Percentiles rank a stretch among this genome's conserved stretches.
Evolutionary conservation across 1,140 invertebrate species (phyloP).

Genomic region (Drosophila pruinosa): DNA sequence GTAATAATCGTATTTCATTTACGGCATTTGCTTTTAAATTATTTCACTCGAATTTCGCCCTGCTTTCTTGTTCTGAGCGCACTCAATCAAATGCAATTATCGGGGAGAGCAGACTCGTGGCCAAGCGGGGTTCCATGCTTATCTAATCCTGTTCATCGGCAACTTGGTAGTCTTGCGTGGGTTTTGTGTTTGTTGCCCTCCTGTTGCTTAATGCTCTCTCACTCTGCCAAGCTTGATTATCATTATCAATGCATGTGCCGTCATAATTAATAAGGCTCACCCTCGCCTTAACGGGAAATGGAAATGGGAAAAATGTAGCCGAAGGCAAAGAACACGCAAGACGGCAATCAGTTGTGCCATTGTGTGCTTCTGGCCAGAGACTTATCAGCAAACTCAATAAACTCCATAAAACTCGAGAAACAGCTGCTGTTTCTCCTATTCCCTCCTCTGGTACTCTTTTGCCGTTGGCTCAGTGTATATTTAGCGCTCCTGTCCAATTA

Average conservation of each 20-base stretch:
- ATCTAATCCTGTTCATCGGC: slow-evolving; percentile 58
- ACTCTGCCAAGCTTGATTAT: slow-evolving; percentile 27
- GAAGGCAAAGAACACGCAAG: slow-evolving; percentile 51
- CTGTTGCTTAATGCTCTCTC: slow-evolving; percentile 24
- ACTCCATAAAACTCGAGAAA: slow-evolving; percentile 17
- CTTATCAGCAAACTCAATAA: slow-evolving; percentile 5
- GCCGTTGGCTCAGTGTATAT: slow-evolving; percentile 16
- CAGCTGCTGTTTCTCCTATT: slow-evolving; percentile 57
- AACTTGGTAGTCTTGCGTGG: slow-evolving; percentile 17
- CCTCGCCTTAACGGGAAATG: slow-evolving; percentile 24
- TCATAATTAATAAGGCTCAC: slow-evolving; percentile 77
- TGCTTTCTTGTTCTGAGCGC: background rate
- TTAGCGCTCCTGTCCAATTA: slow-evolving; percentile 68
- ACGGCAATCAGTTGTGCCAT: slow-evolving; percentile 64
- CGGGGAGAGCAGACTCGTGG: slow-evolving; percentile 8
- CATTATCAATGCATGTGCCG: slow-evolving; percentile 76
- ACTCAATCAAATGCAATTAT: slow-evolving; percentile 62
- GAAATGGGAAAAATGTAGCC: slow-evolving; percentile 13
- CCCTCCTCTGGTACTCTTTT: slow-evolving; percentile 33
- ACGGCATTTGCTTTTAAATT: slow-evolving; percentile 6
- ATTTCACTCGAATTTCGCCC: slow-evolving; percentile 1
- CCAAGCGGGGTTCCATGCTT: slow-evolving; percentile 14
- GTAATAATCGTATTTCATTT: background rate
- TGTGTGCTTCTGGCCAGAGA: background rate
- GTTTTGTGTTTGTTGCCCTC: slow-evolving; percentile 7